A percentile compares a stretch with the other conserved stretches of the same genome.
Conservation (phyloP, 2,888 invertebrate genomes). For the Boloria euphrosyne region DNA sequence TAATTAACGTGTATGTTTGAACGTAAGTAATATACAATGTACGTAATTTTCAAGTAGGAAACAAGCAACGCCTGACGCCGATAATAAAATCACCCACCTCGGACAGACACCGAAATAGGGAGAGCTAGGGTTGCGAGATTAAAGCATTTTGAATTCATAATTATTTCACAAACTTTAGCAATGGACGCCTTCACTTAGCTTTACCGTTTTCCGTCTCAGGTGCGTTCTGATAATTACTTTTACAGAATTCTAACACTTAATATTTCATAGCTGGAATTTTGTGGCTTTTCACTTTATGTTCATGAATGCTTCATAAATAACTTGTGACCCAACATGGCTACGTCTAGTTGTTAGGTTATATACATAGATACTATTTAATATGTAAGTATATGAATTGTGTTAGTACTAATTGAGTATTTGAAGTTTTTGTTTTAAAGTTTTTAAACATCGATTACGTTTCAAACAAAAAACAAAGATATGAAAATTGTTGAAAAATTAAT, state of each 20-base stretch:
- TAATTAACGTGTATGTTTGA: neutral
- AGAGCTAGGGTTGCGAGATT: slow-evolving; percentile 29
- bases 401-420: too few species aligned
- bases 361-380: too few species aligned
- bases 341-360: too few species aligned
- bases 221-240: slow-evolving; percentile 13
- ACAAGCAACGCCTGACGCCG: slow-evolving; percentile 25
- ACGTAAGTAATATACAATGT: neutral
- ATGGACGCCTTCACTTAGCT: slow-evolving; percentile 12
- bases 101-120: slow-evolving; percentile 22
- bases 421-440: too few species aligned
- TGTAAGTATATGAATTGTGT: too few species aligned
- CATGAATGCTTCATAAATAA: neutral
- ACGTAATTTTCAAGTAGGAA: slow-evolving; percentile 19
- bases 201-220: slow-evolving; percentile 7
- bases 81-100: slow-evolving; percentile 34
- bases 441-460: too few species aligned
- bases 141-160: slow-evolving; percentile 13
- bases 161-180: slow-evolving; percentile 6
- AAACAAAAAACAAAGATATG: too few species aligned
- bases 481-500: too few species aligned
- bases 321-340: neutral
- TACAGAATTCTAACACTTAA: neutral
- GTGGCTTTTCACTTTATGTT: neutral
- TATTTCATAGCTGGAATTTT: neutral